Base-by-base conservation (phyloP, 1,140 invertebrate species). In the Gryon sp. region DNA sequence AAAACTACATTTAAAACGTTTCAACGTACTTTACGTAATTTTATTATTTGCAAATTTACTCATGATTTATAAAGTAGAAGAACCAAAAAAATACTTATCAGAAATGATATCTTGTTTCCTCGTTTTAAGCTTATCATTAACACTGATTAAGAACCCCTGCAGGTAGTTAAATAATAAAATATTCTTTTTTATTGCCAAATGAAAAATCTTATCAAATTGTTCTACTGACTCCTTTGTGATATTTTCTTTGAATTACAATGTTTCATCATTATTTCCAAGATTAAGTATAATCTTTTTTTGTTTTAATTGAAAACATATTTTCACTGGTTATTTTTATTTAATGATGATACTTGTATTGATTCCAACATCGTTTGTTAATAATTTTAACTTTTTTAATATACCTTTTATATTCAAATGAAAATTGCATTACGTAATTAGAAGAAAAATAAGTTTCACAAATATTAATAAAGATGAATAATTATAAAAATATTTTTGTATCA, bases 91-190 rank as follows among this genome's bases (percentile, higher is more conserved):
- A 62, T 53, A 38, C 12, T 68, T 75, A 68, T 75, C 63, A 15
- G 2, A 11, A 15, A 46, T 48, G 16, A 68, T 76, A 68, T 63
- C 72, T 20, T 36, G 40, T 68, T 76, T 76, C 63, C 63, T 76
- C 48, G 20, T 50, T 2, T 66, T 41, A 50, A 36, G 53, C 32
- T 66, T 75, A 68, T 62, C 57, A 62, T 68, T 63, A 57, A 55
- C 72, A 57, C 55, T 62, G 63, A 68, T 68, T 45, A 76, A 68
- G 72, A 68, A 68, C 72, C 72, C 72, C 72, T 63, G 57, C 63
- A 76, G 62, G 45, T 55, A 68, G 40, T 57, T 32, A 14, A 68
- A 48, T 48, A 52, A 57, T 43, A 52, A 69, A 63, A 50, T 38
- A 2, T 48, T 30, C 0, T n/a, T 40, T 70, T 72, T 72, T 72